These are phyloP conservation scores for Anaspis maculata DNA, from an alignment of 2,888 invertebrate species.

Conservation along the genomic window DNA sequence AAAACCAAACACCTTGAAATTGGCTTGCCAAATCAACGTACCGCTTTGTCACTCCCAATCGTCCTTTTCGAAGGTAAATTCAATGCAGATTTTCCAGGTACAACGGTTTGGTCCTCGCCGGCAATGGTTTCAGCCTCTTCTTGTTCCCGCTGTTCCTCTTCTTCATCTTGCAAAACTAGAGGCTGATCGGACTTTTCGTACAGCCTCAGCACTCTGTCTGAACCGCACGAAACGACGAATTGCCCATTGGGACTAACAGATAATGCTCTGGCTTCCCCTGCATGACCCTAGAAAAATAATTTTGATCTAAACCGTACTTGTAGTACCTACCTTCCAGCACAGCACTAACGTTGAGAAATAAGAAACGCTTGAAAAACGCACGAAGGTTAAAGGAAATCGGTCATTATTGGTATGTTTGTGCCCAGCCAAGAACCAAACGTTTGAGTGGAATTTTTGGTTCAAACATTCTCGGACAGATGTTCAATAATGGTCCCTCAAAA, in stretches of 20 bases:
- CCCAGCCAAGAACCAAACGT: too few species aligned
- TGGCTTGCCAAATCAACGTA: slow-evolving; percentile 49
- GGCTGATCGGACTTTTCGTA: slow-evolving; percentile 82
- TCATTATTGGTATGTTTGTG: too few species aligned
- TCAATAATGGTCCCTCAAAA: too few species aligned
- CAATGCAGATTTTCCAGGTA: slow-evolving; percentile 60
- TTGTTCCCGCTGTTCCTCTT: slow-evolving; percentile 78
- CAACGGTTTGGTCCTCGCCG: slow-evolving; percentile 62
- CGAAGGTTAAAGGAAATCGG: too few species aligned
- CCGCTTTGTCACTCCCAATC: slow-evolving; percentile 76
- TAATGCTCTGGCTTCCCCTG: slow-evolving; percentile 68
- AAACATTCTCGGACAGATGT: too few species aligned
- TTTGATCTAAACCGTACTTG: too few species aligned
- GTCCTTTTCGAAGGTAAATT: slow-evolving; percentile 83
- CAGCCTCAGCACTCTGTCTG: slow-evolving; percentile 79
- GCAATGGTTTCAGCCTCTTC: slow-evolving; percentile 62
- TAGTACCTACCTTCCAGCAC: too few species aligned
- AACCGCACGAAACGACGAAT: slow-evolving; percentile 70
- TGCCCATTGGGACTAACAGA: slow-evolving; percentile 75
- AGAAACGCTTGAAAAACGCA: too few species aligned
- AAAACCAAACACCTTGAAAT: slow-evolving; percentile 2
- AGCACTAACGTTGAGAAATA: too few species aligned
- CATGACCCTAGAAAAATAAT: slow-evolving; percentile 58
- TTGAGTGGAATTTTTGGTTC: too few species aligned
- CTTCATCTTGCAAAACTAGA: slow-evolving; percentile 85